These are phyloP conservation scores for Cistogaster globosa DNA, from an alignment of 2,888 invertebrate genomes.

Conservation along the genomic window DNA sequence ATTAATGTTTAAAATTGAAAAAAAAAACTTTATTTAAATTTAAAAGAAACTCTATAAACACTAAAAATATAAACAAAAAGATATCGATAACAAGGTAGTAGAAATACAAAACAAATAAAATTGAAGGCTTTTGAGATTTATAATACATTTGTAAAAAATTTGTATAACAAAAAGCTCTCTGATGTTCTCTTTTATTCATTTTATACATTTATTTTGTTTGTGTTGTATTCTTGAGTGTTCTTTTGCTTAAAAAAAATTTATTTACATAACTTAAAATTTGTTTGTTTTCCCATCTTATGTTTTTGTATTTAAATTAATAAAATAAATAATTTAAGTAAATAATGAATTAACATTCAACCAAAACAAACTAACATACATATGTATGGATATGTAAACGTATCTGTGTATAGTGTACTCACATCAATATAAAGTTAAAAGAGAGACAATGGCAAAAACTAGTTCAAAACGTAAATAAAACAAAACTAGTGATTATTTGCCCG, in stretches of 20 bases:
- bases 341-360: neutral
- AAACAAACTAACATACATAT: too few relatives aligned
- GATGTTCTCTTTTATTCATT: too few relatives aligned
- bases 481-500: neutral
- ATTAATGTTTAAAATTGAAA: neutral
- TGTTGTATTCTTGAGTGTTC: too few relatives aligned
- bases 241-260: too few relatives aligned
- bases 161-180: too few relatives aligned
- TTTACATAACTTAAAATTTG: too few relatives aligned
- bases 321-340: neutral
- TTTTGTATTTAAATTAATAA: neutral
- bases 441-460: neutral
- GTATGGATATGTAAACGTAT: neutral
- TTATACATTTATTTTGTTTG: too few relatives aligned
- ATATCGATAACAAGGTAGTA: neutral
- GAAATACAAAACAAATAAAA: neutral
- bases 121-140: too few relatives aligned
- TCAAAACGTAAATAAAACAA: neutral
- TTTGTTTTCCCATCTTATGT: neutral
- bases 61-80: slow-evolving; percentile 11
- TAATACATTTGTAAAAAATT: too few relatives aligned
- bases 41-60: neutral
- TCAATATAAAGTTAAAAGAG: too few relatives aligned
- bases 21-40: neutral
- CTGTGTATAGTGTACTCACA: neutral